Evolutionary conservation across 2,113 vertebrate species (phyloP), one percentile per base, ranked within the genome.

Genomic region (Ascaphus truei): DNA sequence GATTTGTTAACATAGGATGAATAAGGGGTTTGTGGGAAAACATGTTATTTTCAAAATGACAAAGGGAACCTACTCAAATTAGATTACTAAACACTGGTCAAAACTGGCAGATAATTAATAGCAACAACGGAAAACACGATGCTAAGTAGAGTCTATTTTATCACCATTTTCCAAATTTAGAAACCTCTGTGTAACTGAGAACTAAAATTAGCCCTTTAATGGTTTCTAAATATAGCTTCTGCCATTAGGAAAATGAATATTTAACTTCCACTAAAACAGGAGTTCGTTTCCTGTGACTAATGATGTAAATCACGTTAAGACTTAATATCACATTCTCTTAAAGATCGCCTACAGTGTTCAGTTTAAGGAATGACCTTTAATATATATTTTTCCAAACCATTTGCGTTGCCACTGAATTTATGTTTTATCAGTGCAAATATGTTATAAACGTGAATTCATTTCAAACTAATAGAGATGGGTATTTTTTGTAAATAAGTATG

Each of bases 201-300:
- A 71, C 76, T 84, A 87, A 88, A 88, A 87, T 86, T 82, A 89
- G 80, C 75, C 62, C 62, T 68, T 71, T 80, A 87, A 81, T 81
- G 77, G 72, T 23, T 22, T 56, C 87, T 84, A 87, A 90, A 88
- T 83, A 89, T 88, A 87, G 77, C 69, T 63, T 34, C 68, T 71
- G 48, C 41, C 56, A 43, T 71, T 73, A 67, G 39, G 45, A 7
- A 9, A 75, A 75, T 68, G 74, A 71, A 60, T 37, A 37, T 76
- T 26, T 74, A 81, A 76, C 71, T 55, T 75, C 72, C 63, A 64
- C 61, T 72, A 75, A 73, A 60, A 5, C 2, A 11, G 53, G 34
- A 60, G 30, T 56, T 64, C 53, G 1, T 73, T 79, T 76, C 73
- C 75, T 78, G 0, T 62, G 57, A 31, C 33, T 20, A 31, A 29